These are phyloP conservation scores for Drosophila kuntzei DNA, from an alignment of 2,888 invertebrate genomes.

Conservation along the genomic window DNA sequence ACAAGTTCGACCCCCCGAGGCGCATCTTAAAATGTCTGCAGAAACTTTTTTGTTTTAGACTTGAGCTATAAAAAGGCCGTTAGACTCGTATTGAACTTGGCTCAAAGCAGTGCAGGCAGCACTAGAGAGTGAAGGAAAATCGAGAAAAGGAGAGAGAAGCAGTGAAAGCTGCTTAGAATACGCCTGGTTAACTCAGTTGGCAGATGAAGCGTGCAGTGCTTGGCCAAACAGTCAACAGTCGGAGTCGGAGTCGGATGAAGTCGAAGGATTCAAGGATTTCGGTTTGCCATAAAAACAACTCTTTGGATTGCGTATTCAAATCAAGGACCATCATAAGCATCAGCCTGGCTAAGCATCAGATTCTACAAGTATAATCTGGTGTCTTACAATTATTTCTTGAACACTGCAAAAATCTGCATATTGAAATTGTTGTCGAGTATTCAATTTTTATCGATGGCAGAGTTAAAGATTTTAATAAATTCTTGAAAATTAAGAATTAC, in stretches of 20 bases:
- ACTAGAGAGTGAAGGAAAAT: background rate
- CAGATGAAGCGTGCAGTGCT: conserved; percentile 22
- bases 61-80: conserved; percentile 26
- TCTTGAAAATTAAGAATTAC: too few relatives aligned
- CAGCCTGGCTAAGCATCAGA: too few relatives aligned
- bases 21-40: conserved; percentile 30
- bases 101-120: background rate
- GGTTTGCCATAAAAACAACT: conserved; percentile 16
- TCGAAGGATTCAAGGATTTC: conserved; percentile 25
- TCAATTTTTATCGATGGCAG: background rate
- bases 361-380: background rate
- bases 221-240: conserved; percentile 33
- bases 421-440: too few relatives aligned
- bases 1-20: conserved; percentile 40
- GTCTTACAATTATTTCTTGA: background rate
- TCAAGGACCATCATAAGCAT: background rate
- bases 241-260: conserved; percentile 33
- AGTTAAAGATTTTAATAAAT: background rate
- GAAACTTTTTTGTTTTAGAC: conserved; percentile 49
- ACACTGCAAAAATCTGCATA: background rate
- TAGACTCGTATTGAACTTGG: conserved; percentile 28
- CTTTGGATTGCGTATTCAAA: background rate
- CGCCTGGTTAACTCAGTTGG: conserved; percentile 17
- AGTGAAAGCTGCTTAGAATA: conserved; percentile 26
- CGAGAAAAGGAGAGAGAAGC: background rate